Base-by-base conservation (phyloP, 2,888 invertebrate species). In the Cheilosia urbana region DNA sequence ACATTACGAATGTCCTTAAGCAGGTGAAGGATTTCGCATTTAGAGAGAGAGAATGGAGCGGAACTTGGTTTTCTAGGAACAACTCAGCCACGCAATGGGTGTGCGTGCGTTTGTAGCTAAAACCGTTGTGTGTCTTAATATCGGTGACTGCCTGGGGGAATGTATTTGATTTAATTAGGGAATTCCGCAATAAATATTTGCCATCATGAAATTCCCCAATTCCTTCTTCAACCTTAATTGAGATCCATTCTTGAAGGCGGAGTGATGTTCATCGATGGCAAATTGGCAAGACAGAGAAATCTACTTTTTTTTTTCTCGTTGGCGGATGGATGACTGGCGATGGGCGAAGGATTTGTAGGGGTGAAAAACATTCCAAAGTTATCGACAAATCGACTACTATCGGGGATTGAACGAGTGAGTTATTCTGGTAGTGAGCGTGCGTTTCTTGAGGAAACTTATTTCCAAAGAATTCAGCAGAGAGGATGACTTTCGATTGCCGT, bases 121-220 rank as follows among this genome's bases (percentile, higher is more conserved):
- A 30, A 17, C 2, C 17, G 17, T 17, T 47, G 17, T n/a, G n/a
- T 47, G 45, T n/a, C 45, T 47, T n/a, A 30, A 6, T 47, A 17
- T 47, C 7, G 45, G 34, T 30, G 47, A n/a, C 58, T 63, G 49
- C 27, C 58, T 66, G 40, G 42, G 15, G 30, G 40, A 40, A 66
- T 58, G 11, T 80, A 69, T 84, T 84, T 84, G 80, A 84, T 84
- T 84, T 84, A 84, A 84, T 84, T 84, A 84, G 80, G 45, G 71
- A 84, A 71, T 84, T 84, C 84, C 84, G 71, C 66, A 84, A 80
- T 75, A 84, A 84, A 84, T 84, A 84, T 84, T 84, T 84, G 75
- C 71, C 58, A 37, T 65, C 71, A 55, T 45, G 53, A 71, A 49
- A 71, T 76, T 60, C 65, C 42, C 37, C 11, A 13, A 53, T 73